Evolutionary conservation across 2,888 invertebrate genomes (phyloP), one percentile per base, ranked within the genome.

Genomic region (Noctua comes): DNA sequence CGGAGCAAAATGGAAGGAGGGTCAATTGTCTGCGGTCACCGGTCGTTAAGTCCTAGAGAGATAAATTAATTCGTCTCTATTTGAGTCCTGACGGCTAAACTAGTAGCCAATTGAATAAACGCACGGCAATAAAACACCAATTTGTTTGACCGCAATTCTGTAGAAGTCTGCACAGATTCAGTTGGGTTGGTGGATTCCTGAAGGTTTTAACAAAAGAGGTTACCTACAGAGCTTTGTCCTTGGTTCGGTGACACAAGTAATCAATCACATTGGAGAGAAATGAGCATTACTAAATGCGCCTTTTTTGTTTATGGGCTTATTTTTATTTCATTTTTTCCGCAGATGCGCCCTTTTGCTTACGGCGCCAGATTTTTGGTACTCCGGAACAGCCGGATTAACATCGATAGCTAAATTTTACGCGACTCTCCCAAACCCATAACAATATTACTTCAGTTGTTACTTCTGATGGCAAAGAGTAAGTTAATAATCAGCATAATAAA

Each of bases 41-140:
- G 31, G 43, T 75, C 18, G 31, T 51, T 18, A n/a, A 51, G 13
- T 43, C 21, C 62, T 27, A 31, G n/a, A 48, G n/a, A 48, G 8
- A 80, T 80, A 75, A 51, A 82, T 75, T 31, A 65, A 51, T 75
- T 76, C 13, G 10, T 43, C 57, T 57, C 21, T 69, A 82, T 82
- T 69, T 27, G 31, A 46, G 48, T 31, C n/a, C 40, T 31, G 62
- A 64, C 75, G 6, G 24, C 13, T 69, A 48, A 82, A 51, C 64
- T 65, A 24, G 59, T 48, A 31, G 21, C 24, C 68, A 81, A 77
- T 83, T 77, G 71, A 77, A 81, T 81, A 77, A 83, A 31, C 83
- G 71, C 62, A 81, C 70, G 59, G 36, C n/a, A 77, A 68, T 68
- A 18, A 59, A 54, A 68, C 18, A 46, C 18, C 51, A 62, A 71